These are phyloP conservation scores for Todiramphus saurophagus DNA, from an alignment of 2,113 vertebrate genomes.

Conservation along the genomic window DNA sequence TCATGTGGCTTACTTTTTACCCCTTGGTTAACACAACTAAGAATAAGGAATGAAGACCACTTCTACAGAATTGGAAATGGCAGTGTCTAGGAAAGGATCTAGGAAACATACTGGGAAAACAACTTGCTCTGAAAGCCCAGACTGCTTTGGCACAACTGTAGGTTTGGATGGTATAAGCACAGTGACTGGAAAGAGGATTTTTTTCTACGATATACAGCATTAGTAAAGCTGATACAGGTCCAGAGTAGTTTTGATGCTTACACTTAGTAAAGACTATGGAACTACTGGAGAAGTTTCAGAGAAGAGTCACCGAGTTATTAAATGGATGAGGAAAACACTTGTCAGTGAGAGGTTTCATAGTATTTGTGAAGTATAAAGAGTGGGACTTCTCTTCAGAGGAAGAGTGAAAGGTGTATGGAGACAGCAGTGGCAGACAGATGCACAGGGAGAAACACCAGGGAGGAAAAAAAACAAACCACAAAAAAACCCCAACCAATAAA, in stretches of 20 bases:
- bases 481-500: no score
- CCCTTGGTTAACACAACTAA: not conserved
- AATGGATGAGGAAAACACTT: not conserved
- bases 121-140: not conserved
- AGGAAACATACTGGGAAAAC: not conserved
- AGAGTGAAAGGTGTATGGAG: not conserved
- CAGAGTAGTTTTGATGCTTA: not conserved
- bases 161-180: not conserved
- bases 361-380: not conserved
- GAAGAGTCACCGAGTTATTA: not conserved
- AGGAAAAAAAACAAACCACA: not conserved
- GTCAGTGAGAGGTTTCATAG: not conserved
- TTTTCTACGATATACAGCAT: not conserved
- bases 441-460: not conserved
- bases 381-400: not conserved
- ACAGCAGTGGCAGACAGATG: accelerated
- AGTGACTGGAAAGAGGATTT: not conserved
- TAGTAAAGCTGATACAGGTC: not conserved
- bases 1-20: not conserved
- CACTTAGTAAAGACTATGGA: not conserved
- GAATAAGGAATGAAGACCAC: not conserved
- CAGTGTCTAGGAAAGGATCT: not conserved
- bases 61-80: not conserved
- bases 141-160: not conserved
- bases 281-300: not conserved